Percentiles rank a stretch among this genome's conserved stretches.
Evolutionary conservation across 2,113 vertebrate species (phyloP).

Genomic region (Urocolius indicus): DNA sequence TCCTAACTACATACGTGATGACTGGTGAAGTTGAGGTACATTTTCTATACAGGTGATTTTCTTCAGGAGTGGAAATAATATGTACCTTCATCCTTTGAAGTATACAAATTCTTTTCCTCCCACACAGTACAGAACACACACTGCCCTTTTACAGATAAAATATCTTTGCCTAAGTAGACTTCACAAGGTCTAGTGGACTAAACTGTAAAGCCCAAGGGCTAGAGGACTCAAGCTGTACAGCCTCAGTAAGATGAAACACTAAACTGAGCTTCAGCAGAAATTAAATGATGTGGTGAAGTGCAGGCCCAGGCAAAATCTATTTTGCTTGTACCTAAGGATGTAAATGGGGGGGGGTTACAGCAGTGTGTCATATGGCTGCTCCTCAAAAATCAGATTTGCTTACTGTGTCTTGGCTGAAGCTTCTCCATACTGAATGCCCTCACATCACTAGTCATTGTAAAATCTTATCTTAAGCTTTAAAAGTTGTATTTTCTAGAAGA

Average conservation of each 20-base stretch:
- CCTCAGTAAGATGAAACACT: neutral
- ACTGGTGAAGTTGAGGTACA: neutral
- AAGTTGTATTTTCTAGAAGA: neutral
- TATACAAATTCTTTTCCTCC: neutral
- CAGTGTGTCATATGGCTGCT: accelerated
- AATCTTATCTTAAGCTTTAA: neutral
- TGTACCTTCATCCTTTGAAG: neutral
- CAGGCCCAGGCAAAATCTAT: neutral
- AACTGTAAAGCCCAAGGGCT: neutral
- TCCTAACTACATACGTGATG: neutral
- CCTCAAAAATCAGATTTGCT: neutral
- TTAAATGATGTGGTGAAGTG: neutral
- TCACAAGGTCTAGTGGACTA: neutral
- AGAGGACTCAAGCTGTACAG: neutral
- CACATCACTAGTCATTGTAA: neutral
- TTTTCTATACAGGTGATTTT: neutral
- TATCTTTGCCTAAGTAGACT: neutral
- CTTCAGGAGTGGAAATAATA: neutral
- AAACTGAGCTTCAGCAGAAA: neutral
- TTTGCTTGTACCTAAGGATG: neutral
- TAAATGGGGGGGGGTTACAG: neutral
- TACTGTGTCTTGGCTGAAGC: neutral
- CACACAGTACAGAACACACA: neutral
- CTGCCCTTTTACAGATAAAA: neutral
- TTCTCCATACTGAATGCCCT: neutral